phyloP scores from a whole-genome alignment of 1,140 invertebrate species.

The Rhyacophila brunnea region DNA sequence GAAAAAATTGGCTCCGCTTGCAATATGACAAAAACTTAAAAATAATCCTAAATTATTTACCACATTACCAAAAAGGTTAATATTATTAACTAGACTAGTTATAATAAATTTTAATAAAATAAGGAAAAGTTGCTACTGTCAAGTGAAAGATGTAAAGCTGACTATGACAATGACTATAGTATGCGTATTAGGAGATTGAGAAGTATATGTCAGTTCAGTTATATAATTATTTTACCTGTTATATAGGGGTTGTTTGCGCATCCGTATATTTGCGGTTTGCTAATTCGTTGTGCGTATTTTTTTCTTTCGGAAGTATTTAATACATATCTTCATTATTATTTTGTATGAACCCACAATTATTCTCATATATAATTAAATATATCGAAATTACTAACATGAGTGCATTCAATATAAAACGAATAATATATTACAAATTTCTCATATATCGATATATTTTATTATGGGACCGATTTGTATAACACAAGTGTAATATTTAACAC shows the following conservation, averaged over 20 bases:
- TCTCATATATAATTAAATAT: neutral
- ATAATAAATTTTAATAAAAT: too few relatives aligned
- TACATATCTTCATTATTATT: neutral
- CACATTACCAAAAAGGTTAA: too few relatives aligned
- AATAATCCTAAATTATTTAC: too few relatives aligned
- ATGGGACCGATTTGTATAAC: constrained; percentile 22
- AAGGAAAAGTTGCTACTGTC: too few relatives aligned
- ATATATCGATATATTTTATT: neutral
- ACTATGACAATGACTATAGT: too few relatives aligned
- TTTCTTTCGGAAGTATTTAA: neutral
- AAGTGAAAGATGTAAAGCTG: too few relatives aligned
- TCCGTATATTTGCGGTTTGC: neutral
- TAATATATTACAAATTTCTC: neutral
- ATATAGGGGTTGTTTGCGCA: neutral
- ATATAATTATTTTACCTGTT: constrained; percentile 9
- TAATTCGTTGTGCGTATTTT: neutral
- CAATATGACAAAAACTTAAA: too few relatives aligned
- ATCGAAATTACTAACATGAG: neutral
- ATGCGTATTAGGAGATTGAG: too few relatives aligned
- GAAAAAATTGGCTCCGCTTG: too few relatives aligned
- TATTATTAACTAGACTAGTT: too few relatives aligned
- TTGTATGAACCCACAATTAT: neutral
- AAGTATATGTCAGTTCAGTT: constrained; percentile 8
- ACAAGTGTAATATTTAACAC: constrained; percentile 1
- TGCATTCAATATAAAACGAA: neutral